Evolutionary conservation across 35 echinoderm and acorn worm species (phyloP).

Genomic region (Lytechinus pictus): DNA sequence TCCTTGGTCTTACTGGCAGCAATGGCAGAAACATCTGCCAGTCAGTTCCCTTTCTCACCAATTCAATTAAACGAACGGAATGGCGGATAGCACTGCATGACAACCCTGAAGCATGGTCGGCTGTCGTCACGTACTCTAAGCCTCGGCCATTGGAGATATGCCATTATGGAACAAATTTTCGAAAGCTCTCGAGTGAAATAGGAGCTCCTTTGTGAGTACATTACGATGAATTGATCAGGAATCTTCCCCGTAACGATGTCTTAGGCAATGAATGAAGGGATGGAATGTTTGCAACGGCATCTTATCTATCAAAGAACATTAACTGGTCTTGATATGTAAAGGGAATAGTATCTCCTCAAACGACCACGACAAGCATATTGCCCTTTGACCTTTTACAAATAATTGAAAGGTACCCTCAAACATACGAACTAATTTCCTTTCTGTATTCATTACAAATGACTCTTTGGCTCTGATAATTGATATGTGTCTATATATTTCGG

Average conservation of each 20-base stretch:
- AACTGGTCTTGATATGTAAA: neutral
- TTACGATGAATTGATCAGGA: neutral
- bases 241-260: neutral
- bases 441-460: neutral
- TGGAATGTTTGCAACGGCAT: neutral
- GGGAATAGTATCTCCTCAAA: neutral
- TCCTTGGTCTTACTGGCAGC: neutral
- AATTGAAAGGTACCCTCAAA: neutral
- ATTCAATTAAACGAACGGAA: neutral
- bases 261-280: neutral
- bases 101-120: neutral
- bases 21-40: constrained; percentile 10
- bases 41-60: constrained; percentile 18
- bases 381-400: neutral
- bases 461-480: neutral
- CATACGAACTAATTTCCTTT: neutral
- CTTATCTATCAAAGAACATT: neutral
- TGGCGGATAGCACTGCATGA: neutral
- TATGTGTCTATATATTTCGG: neutral
- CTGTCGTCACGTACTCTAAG: neutral
- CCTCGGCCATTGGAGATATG: neutral
- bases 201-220: neutral
- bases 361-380: neutral
- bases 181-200: neutral
- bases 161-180: neutral